Evolutionary conservation across 2,113 vertebrate species (phyloP).

Genomic region (Elachura formosa): DNA sequence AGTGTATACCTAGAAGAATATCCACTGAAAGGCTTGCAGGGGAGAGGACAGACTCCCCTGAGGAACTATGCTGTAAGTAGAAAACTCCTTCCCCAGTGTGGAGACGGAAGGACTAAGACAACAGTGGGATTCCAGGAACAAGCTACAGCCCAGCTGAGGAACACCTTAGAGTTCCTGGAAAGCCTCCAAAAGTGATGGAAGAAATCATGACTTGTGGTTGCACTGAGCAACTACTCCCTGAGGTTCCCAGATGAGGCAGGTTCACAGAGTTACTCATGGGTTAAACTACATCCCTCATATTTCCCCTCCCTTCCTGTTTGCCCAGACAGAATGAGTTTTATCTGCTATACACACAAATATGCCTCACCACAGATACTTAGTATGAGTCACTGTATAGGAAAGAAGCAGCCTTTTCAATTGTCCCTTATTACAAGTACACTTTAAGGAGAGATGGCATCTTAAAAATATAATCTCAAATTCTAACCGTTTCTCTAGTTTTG

Average conservation of each 20-base stretch:
- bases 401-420: not conserved
- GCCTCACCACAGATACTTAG: not conserved
- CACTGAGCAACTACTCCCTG: not conserved
- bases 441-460: not conserved
- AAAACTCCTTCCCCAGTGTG: rapidly evolving
- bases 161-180: not conserved
- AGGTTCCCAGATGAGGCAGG: not conserved
- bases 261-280: not conserved
- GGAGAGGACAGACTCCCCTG: not conserved
- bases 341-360: not conserved
- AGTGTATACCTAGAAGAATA: not conserved
- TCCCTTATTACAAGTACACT: not conserved
- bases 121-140: not conserved
- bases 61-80: not conserved
- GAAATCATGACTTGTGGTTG: not conserved
- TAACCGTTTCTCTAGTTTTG: not conserved
- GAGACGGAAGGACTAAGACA: not conserved
- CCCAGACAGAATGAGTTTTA: not conserved
- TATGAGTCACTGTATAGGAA: not conserved
- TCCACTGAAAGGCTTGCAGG: not conserved
- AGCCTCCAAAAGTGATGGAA: not conserved
- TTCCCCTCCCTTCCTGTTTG: conserved; percentile 11
- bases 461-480: not conserved
- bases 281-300: not conserved
- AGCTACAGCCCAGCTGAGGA: not conserved